Percentiles rank a stretch among this genome's conserved stretches.
Evolutionary conservation across 2,797 vertebrate genomes (phyloP).

Genomic region (Acipenser ruthenus): DNA sequence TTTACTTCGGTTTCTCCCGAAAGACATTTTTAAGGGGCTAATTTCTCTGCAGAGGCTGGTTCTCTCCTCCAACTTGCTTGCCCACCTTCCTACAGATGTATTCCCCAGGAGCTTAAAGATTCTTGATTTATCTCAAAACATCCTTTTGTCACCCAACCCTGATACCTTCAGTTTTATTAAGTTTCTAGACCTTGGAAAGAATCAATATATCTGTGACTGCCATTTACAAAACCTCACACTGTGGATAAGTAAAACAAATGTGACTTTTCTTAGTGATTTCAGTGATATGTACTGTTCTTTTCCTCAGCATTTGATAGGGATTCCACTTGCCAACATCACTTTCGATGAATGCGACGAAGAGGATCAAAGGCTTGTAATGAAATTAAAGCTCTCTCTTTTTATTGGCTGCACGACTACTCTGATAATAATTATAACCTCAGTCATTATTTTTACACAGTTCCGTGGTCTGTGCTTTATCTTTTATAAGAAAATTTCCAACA

Average conservation of each 20-base stretch:
- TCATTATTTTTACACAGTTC: slow-evolving; percentile 44
- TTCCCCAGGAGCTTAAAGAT: slow-evolving; percentile 57
- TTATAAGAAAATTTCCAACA: slow-evolving; percentile 51
- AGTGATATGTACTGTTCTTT: slow-evolving; percentile 56
- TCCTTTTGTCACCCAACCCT: slow-evolving; percentile 65
- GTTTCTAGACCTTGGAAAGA: slow-evolving; percentile 54
- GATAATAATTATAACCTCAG: slow-evolving; percentile 20
- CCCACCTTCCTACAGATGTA: slow-evolving; percentile 41
- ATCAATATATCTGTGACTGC: slow-evolving; percentile 63
- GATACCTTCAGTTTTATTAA: slow-evolving; percentile 50
- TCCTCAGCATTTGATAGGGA: slow-evolving; percentile 41
- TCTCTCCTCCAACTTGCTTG: slow-evolving; percentile 67
- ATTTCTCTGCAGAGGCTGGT: slow-evolving; percentile 53
- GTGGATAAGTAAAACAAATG: slow-evolving; percentile 64
- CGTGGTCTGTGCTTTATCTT: slow-evolving; percentile 60
- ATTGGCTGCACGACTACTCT: slow-evolving; percentile 35
- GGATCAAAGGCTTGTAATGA: slow-evolving; percentile 33
- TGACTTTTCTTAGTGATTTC: slow-evolving; percentile 41
- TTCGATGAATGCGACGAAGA: slow-evolving; percentile 52
- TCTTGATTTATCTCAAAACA: slow-evolving; percentile 66
- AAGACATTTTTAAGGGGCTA: slow-evolving; percentile 59
- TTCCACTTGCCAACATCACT: slow-evolving; percentile 41
- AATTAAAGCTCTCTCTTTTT: slow-evolving; percentile 57
- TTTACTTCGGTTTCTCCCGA: slow-evolving; percentile 58
- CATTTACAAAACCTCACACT: slow-evolving; percentile 50